Base-by-base conservation (phyloP, 2,888 invertebrate species). In the Xestia c-nigrum region DNA sequence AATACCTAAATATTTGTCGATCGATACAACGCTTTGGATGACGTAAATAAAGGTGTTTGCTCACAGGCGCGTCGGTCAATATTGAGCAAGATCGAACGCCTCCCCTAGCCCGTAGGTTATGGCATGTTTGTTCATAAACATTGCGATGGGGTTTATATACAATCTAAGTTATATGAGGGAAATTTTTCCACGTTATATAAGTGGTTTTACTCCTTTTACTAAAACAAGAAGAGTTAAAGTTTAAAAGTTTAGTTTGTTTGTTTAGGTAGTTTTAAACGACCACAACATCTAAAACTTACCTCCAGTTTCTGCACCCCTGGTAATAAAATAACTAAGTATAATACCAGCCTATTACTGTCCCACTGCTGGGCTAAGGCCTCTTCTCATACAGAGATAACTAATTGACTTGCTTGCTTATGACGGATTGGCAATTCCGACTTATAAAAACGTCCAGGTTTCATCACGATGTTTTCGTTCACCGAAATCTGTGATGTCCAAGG, bases 31-130 rank as follows among this genome's bases (percentile, higher is more conserved):
- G 69, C 65, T 38, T 40, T 12, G 64, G 31, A 87, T 84, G 87
- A 84, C 80, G 85, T 68, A 74, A 71, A 75, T 80, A 75, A 78
- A 78, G 74, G 76, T 86, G 85, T 81, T 83, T 84, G 66, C 74
- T 69, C 67, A 81, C 66, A 61, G 80, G 87, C 68, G 85, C 77
- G 83, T 75, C 75, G 72, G 75, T 81, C 80, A 81, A 85, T 81
- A 78, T 76, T 68, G 69, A 76, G 31, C 66, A 3, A 63, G 63
- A 78, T 59, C 63, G 82, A 72, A 21, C 21, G 65, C 43, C 65
- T 59, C 21, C 85, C 72, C 59, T 31, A 70, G 66, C 47, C 66
- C 75, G 71, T 63, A 59, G 43, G 59, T 72, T 66, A 52, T 40
- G 24, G 73, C 24, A 55, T 70, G 74, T 88, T 84, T 82, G 73